Percentiles rank a stretch among this genome's conserved stretches.
Conservation (phyloP, 2,888 invertebrate genomes). For the Beris morrisii region DNA sequence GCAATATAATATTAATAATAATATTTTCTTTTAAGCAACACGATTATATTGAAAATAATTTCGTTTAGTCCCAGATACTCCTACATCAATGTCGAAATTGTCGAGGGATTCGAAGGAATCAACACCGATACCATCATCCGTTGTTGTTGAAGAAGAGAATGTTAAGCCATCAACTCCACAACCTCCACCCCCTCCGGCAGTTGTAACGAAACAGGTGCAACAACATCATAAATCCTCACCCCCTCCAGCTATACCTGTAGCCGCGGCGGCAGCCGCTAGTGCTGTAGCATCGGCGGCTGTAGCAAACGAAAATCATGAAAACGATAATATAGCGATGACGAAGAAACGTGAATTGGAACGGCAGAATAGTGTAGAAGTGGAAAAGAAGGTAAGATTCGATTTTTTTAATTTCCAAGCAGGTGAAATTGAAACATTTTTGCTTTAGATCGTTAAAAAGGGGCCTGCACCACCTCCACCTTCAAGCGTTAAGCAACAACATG, state of each 20-base stretch:
- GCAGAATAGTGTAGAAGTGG: conserved; percentile 45
- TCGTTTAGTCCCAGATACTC: conserved; percentile 54
- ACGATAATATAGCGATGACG: conserved; percentile 34
- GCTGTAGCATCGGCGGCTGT: background rate
- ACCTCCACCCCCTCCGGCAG: conserved; percentile 41
- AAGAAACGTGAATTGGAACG: conserved; percentile 42
- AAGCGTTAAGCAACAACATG: conserved; percentile 33
- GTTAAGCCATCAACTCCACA: conserved; percentile 35
- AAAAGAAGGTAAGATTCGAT: conserved; percentile 49
- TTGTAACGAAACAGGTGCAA: conserved; percentile 41
- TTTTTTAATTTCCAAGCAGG: background rate
- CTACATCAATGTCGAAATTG: conserved; percentile 52
- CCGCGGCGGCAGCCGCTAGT: conserved; percentile 26
- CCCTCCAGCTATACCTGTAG: conserved; percentile 25
- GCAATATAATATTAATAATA: too few species aligned
- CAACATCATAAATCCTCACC: conserved; percentile 28
- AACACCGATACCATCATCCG: conserved; percentile 47
- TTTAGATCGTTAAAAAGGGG: conserved; percentile 75
- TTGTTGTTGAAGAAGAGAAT: conserved; percentile 45
- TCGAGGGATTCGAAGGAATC: conserved; percentile 54
- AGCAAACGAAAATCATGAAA: conserved; percentile 23
- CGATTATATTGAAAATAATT: background rate
- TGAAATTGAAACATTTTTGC: background rate
- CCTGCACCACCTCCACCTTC: conserved; percentile 74
- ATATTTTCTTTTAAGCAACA: background rate